A percentile compares a stretch with the other conserved stretches of the same genome.
Conservation (phyloP, 2,888 invertebrate genomes). For the Allacma fusca region DNA sequence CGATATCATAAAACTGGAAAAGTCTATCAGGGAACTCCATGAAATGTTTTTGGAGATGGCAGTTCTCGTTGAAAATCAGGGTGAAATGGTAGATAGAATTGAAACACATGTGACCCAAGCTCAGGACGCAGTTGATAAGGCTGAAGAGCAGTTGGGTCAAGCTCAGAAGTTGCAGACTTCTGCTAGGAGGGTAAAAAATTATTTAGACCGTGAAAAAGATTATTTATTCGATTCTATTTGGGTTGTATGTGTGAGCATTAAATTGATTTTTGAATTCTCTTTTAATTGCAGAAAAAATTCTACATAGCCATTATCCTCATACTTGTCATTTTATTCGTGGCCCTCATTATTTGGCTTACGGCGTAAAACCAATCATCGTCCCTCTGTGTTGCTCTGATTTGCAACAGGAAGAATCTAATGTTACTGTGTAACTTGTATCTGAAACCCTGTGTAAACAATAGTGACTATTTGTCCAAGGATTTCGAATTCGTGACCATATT, state of each 20-base stretch:
- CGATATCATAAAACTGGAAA: slow-evolving; percentile 82
- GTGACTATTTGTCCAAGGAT: too few species aligned
- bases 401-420: too few species aligned
- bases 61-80: slow-evolving; percentile 78
- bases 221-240: background rate
- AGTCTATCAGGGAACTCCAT: slow-evolving; percentile 77
- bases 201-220: background rate
- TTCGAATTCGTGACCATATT: too few species aligned
- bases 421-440: too few species aligned
- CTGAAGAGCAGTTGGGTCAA: slow-evolving; percentile 69
- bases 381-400: too few species aligned
- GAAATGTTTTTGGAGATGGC: slow-evolving; percentile 87
- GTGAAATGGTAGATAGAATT: slow-evolving; percentile 72
- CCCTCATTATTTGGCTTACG: slow-evolving; percentile 55
- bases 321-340: slow-evolving; percentile 52
- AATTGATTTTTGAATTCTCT: slow-evolving; percentile 9
- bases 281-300: slow-evolving; percentile 60
- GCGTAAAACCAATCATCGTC: too few species aligned
- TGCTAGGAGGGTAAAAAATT: slow-evolving; percentile 65
- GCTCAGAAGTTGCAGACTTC: slow-evolving; percentile 70
- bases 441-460: too few species aligned
- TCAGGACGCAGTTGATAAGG: slow-evolving; percentile 69
- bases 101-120: slow-evolving; percentile 71
- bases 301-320: slow-evolving; percentile 57
- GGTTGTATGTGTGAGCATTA: slow-evolving; percentile 40